Evolutionary conservation across 1,140 invertebrate genomes (phyloP).

Genomic region (Drosophila truncata): DNA sequence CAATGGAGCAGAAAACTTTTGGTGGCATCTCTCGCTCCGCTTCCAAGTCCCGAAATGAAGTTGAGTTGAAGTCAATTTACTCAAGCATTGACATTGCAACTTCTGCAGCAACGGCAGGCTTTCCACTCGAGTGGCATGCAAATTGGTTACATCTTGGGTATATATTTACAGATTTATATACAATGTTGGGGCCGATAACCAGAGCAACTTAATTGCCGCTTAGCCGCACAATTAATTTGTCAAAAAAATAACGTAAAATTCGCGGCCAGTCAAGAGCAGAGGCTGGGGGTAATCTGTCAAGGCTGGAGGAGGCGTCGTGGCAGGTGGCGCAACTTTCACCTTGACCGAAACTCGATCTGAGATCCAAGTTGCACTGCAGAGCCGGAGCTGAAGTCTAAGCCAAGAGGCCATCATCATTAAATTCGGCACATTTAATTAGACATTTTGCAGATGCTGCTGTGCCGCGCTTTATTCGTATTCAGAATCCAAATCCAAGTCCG

Average conservation of each 20-base stretch:
- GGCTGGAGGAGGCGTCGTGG: conserved; percentile 38
- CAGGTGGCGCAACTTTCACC: conserved; percentile 80
- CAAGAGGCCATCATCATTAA: conserved; percentile 57
- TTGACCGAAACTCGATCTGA: conserved; percentile 58
- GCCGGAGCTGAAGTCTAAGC: conserved; percentile 38
- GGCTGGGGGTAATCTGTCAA: conserved; percentile 32
- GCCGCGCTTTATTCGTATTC: conserved; percentile 2
- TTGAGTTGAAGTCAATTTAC: conserved; percentile 68
- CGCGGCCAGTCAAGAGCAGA: conserved; percentile 11
- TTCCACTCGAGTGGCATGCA: conserved; percentile 60
- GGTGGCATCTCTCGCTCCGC: conserved; percentile 40
- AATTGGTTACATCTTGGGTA: conserved; percentile 52
- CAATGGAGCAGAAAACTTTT: conserved; percentile 79
- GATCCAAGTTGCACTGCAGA: conserved; percentile 24
- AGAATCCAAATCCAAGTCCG: conserved; percentile 25
- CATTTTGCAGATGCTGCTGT: conserved; percentile 26
- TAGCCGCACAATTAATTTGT: conserved; percentile 78
- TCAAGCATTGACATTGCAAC: conserved; percentile 57
- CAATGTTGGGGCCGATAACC: conserved; percentile 47
- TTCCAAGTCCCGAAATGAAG: conserved; percentile 55
- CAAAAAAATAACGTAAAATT: conserved; percentile 50
- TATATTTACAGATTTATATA: conserved; percentile 37
- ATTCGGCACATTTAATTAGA: conserved; percentile 66
- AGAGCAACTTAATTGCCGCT: conserved; percentile 63
- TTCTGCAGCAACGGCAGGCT: conserved; percentile 10